Evolutionary conservation across 2,113 vertebrate species (phyloP).

Genomic region (western clawed frog (Xenopus tropicalis)): UCB_Xtro_10.0 CM004449.2:78323001-78323500

Average conservation of each 20-base stretch:
- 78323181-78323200: conserved; percentile 69
- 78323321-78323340: conserved; percentile 67
- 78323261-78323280: background rate
- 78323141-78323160: conserved; percentile 81
- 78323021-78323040: background rate
- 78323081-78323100: conserved; percentile 85
- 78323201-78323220: conserved; percentile 26
- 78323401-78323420: too few relatives aligned
- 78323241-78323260: background rate
- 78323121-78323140: conserved; percentile 97
- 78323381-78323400: too few relatives aligned
- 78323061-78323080: conserved; percentile 80
- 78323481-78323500: too few relatives aligned
- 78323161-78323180: conserved; percentile 80
- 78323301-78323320: conserved; percentile 63
- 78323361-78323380: too few relatives aligned
- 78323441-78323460: too few relatives aligned
- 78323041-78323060: conserved; percentile 72
- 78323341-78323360: conserved; percentile 12
- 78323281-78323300: conserved; percentile 15
- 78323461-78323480: too few relatives aligned
- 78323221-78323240: background rate
- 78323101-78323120: conserved; percentile 79
- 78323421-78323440: too few relatives aligned
- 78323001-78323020: too few relatives aligned